These are phyloP conservation scores for Kradibia gibbosae DNA, from an alignment of 1,140 invertebrate species.

Conservation along the genomic window DNA sequence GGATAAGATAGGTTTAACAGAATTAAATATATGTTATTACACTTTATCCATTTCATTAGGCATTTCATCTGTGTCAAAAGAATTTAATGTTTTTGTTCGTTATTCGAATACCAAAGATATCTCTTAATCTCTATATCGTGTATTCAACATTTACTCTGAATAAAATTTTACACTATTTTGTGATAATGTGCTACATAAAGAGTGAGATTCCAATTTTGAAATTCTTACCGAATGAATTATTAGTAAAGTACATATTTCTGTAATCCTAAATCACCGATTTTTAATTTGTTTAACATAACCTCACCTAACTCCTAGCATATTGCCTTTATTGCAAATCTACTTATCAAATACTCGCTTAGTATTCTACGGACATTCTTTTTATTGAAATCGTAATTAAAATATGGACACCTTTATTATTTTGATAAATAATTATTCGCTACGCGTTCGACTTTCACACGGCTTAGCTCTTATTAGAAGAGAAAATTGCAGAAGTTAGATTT, in stretches of 20 bases:
- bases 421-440: too few relatives aligned
- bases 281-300: background rate
- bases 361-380: background rate
- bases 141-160: background rate
- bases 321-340: background rate
- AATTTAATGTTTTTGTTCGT: background rate
- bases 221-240: constrained; percentile 2
- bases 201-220: background rate
- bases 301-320: background rate
- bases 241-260: background rate
- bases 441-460: too few relatives aligned
- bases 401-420: background rate
- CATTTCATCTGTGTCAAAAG: background rate
- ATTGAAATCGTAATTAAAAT: background rate
- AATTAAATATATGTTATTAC: background rate
- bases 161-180: background rate
- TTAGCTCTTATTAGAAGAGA: background rate
- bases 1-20: background rate
- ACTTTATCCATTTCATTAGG: background rate
- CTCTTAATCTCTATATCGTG: too few relatives aligned
- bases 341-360: background rate
- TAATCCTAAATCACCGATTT: background rate
- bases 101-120: background rate
- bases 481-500: background rate
- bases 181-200: background rate